A percentile compares a stretch with the other conserved stretches of the same genome.
Evolutionary conservation across 2,797 vertebrate genomes (phyloP).

Genomic region (Psittacula echo): DNA sequence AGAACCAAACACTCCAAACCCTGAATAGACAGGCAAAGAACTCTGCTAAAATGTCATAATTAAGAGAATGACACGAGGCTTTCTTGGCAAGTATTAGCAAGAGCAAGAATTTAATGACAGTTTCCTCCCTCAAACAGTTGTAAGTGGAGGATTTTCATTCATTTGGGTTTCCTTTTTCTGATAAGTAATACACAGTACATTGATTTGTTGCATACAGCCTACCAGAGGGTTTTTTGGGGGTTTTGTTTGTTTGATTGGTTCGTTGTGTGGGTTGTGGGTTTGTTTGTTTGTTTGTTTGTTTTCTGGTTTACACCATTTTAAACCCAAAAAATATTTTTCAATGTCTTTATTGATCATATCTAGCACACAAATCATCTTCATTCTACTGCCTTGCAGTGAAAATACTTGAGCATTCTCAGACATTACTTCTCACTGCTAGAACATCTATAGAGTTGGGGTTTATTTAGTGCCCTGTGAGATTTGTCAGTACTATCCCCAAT

Average conservation of each 20-base stretch:
- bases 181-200: background rate
- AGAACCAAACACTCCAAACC: background rate
- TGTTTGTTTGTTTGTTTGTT: background rate
- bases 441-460: background rate
- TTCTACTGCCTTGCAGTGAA: background rate
- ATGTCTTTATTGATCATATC: background rate
- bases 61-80: background rate
- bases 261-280: background rate
- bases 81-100: background rate
- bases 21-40: background rate
- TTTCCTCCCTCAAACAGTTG: background rate
- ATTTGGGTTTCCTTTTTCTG: background rate
- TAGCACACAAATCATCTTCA: background rate
- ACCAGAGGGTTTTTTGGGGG: background rate
- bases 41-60: background rate
- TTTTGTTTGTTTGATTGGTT: background rate
- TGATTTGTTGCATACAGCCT: background rate
- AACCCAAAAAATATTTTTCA: background rate
- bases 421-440: background rate
- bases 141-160: background rate
- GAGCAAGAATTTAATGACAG: background rate
- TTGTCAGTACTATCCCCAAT: background rate
- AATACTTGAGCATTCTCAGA: background rate
- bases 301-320: background rate
- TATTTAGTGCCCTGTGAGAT: background rate